Evolutionary conservation across 2,113 vertebrate species (phyloP).

Genomic region (Emberiza fucata): DNA sequence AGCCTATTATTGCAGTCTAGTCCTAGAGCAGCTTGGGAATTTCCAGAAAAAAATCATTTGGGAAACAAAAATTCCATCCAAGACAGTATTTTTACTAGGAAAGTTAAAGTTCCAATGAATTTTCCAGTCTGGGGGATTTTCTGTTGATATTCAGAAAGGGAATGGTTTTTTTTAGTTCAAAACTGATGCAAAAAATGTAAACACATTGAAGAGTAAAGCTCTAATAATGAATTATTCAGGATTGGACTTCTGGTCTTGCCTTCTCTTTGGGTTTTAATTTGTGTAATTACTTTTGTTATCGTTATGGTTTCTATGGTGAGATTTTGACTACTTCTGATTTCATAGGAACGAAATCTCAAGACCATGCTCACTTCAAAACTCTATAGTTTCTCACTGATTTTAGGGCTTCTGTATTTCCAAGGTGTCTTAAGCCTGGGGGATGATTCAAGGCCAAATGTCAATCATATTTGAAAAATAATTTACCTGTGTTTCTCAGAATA

Average conservation of each 20-base stretch:
- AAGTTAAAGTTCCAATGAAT: neutral
- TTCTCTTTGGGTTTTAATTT: neutral
- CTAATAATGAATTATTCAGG: neutral
- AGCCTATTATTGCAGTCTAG: neutral
- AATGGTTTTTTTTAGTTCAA: fast-evolving
- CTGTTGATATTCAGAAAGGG: fast-evolving
- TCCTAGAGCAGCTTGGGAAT: neutral
- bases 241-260: fast-evolving
- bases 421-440: neutral
- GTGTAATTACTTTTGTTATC: neutral
- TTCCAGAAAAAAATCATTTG: neutral
- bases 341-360: neutral
- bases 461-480: neutral
- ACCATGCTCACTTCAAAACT: fast-evolving
- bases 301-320: neutral
- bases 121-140: fast-evolving
- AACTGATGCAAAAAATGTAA: neutral
- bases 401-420: neutral
- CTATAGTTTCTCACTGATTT: neutral
- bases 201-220: neutral
- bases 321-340: neutral
- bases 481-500: neutral
- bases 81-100: neutral
- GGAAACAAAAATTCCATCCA: neutral
- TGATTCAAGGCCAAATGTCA: neutral